A percentile compares a stretch with the other conserved stretches of the same genome.
phyloP scores from a whole-genome alignment of 2,888 invertebrate genomes.

The Pelosia muscerda region DNA sequence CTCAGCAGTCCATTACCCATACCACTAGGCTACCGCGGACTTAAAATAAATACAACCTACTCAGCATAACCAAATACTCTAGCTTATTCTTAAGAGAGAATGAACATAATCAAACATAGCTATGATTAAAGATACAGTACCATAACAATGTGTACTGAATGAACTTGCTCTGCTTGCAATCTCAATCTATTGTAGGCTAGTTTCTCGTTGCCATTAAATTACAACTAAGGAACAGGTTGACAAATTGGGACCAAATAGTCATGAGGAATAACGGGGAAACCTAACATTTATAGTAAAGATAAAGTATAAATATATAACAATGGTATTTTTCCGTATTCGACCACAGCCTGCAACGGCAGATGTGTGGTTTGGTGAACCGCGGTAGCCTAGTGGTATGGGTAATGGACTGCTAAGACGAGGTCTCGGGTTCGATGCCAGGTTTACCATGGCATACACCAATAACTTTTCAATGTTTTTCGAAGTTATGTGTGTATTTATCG shows the following conservation, averaged over 20 bases:
- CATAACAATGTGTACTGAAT: conserved; percentile 21
- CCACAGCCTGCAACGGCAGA: no score
- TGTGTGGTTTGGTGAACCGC: no score
- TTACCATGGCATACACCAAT: no score
- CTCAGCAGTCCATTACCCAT: no score
- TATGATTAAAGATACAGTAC: conserved; percentile 4
- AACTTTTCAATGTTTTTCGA: no score
- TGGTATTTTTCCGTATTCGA: no score
- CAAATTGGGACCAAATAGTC: conserved; percentile 48
- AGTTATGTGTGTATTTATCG: no score
- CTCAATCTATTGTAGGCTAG: conserved; percentile 47
- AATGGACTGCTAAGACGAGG: no score
- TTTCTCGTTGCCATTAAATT: conserved; percentile 50
- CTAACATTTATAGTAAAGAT: conserved; percentile 20
- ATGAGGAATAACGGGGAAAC: conserved; percentile 35
- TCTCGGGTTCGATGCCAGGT: no score
- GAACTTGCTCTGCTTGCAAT: conserved; percentile 40
- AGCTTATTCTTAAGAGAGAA: neutral
- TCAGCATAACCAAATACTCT: neutral
- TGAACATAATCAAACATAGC: neutral
- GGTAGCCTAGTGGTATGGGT: no score
- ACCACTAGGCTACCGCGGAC: no score
- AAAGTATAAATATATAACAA: no score
- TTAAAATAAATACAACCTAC: neutral
- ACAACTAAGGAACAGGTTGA: conserved; percentile 47